Conservation (phyloP, 2,888 invertebrate species). For the Spisula solida region DNA sequence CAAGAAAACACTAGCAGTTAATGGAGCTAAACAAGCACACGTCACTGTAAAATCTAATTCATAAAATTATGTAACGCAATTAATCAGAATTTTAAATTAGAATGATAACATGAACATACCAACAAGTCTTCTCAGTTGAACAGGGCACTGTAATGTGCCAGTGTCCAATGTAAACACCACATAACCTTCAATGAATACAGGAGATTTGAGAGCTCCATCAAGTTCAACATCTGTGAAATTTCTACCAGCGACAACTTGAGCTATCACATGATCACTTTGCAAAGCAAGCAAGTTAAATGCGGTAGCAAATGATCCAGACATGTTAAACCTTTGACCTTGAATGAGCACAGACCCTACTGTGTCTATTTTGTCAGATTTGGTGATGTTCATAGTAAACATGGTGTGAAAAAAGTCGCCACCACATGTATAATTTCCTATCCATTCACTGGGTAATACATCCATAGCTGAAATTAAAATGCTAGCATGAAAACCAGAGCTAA, state of each 20-base stretch:
- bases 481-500: not conserved
- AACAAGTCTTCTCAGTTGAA: conserved; percentile 59
- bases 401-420: conserved; percentile 40
- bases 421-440: conserved; percentile 73
- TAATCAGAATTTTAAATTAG: no score
- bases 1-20: no score
- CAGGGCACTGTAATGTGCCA: conserved; percentile 53
- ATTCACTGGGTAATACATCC: conserved; percentile 73
- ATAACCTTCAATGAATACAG: conserved; percentile 53
- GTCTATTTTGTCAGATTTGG: conserved; percentile 53
- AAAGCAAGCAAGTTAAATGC: conserved; percentile 51
- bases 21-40: no score
- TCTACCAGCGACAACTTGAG: conserved; percentile 48
- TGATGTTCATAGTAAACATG: conserved; percentile 58
- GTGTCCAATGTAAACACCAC: conserved; percentile 51
- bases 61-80: no score
- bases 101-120: no score
- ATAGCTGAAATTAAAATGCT: conserved; percentile 23
- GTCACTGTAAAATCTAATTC: no score
- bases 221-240: conserved; percentile 67
- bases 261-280: conserved; percentile 46
- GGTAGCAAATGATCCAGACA: conserved; percentile 60
- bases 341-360: conserved; percentile 55
- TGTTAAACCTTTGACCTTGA: conserved; percentile 36
- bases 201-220: conserved; percentile 44